phyloP scores from a whole-genome alignment of 1,140 invertebrate genomes.

The Colletes gigas region DNA sequence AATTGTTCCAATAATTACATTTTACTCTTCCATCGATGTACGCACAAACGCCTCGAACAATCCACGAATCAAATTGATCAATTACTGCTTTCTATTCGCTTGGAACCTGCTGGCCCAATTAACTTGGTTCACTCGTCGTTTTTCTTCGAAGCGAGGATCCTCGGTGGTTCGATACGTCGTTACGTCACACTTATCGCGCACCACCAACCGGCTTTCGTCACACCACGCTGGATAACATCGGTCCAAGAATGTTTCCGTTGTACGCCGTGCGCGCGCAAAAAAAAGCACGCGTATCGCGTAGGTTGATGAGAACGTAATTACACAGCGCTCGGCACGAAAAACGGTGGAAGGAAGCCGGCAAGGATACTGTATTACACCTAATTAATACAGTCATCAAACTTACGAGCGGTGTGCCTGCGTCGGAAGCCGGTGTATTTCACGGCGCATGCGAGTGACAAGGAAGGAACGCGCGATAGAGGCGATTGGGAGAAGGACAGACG shows the following conservation, averaged over 20 bases:
- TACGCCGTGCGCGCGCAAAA: too few species aligned
- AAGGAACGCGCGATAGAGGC: constrained; percentile 20
- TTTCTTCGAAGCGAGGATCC: constrained; percentile 1
- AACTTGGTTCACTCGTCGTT: neutral
- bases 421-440: constrained; percentile 29
- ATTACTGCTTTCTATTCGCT: neutral
- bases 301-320: constrained; percentile 16
- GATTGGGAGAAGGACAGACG: neutral
- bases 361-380: constrained; percentile 27
- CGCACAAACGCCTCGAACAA: neutral
- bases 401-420: neutral
- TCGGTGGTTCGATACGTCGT: neutral
- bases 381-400: constrained; percentile 57
- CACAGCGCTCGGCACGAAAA: neutral
- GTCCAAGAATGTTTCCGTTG: constrained; percentile 8
- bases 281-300: neutral
- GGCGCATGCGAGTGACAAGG: neutral
- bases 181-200: constrained; percentile 15
- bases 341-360: constrained; percentile 13
- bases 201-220: constrained; percentile 1
- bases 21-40: neutral
- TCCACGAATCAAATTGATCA: neutral
- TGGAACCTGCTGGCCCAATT: constrained; percentile 13
- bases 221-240: constrained; percentile 12
- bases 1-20: too few species aligned